Evolutionary conservation across 1,140 invertebrate species (phyloP), one percentile per base, ranked within the genome.

Genomic region (Bombus difficillimus): DNA sequence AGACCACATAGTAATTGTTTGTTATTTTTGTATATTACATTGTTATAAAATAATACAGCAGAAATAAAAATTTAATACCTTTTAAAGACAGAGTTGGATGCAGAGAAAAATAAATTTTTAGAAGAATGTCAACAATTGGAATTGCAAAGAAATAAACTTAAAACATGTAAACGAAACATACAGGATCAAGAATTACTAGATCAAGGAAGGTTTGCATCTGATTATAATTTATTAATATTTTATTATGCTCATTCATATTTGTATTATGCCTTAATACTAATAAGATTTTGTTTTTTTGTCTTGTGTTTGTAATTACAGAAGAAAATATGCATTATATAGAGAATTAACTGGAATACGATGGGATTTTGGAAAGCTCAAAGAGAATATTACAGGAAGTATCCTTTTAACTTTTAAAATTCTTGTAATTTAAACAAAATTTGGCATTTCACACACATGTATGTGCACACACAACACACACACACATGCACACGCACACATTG

Each of bases 151-250:
- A 86, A 85, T 57, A 89, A 59, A 9, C 37, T 92, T 22, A 90
- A 81, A 78, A 41, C n/a, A 22, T 37, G 69, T 39, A 91, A 89
- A 37, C 75, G 69, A 71, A 92, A 88, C 75, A 66, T 88, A 12
- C 22, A 43, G 1, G 91, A 92, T 82, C 69, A 90, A 75, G 75
- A 86, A 80, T 37, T 91, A 18, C 34, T 92, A 32, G 79, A 87
- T 39, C 47, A 39, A 75, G 91, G 91, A 88, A 91, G 73, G 91
- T 91, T 88, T 34, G 90, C 88, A 66, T 28, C 3, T 37, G 28
- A 22, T 64, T 75, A 18, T 32, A 10, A 43, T 28, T 62, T 59
- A 41, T 57, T 69, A 53, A 64, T 41, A 25, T 28, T 41, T 69
- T 68, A 59, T n/a, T 71, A 32, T 2, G n/a, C 2, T 41, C 34